phyloP scores from a whole-genome alignment of 2,888 invertebrate species.

The Euphydryas editha region DNA sequence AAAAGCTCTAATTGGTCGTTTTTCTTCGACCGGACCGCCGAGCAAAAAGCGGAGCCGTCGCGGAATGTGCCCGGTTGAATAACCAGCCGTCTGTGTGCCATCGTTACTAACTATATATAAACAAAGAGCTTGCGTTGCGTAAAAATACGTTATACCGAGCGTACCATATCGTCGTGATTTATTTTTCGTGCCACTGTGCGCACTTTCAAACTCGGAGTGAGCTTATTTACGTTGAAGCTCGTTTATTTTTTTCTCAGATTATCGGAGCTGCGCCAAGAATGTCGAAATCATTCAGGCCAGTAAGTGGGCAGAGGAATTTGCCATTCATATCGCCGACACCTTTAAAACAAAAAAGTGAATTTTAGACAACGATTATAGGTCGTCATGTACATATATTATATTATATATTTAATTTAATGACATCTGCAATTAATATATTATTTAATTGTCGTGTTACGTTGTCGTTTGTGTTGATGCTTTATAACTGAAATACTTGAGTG shows the following conservation, averaged over 20 bases:
- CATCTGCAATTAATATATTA: not conserved
- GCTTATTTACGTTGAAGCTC: conserved; percentile 74
- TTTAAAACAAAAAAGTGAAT: conserved; percentile 41
- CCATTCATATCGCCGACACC: conserved; percentile 77
- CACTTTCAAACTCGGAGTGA: conserved; percentile 64
- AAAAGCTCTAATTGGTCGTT: conserved; percentile 78
- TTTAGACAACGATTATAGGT: conserved; percentile 20
- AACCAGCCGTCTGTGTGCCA: conserved; percentile 74
- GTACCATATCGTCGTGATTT: conserved; percentile 72
- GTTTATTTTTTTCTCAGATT: conserved; percentile 78
- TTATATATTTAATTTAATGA: conserved; percentile 8
- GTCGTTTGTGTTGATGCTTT: not conserved
- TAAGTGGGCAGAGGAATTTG: conserved; percentile 80
- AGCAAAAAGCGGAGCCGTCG: conserved; percentile 79
- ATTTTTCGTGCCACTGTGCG: conserved; percentile 69
- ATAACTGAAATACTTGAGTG: not conserved
- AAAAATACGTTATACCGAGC: conserved; percentile 76
- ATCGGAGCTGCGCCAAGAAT: conserved; percentile 82
- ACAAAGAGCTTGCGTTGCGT: conserved; percentile 79
- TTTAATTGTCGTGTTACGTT: too few species aligned
- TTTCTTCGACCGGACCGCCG: conserved; percentile 52
- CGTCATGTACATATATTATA: conserved; percentile 4
- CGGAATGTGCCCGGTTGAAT: conserved; percentile 82
- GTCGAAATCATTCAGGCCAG: conserved; percentile 83
- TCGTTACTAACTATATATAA: conserved; percentile 68